These are phyloP conservation scores for Azorinus chamasolen DNA, from an alignment of 2,888 invertebrate species.

Conservation along the genomic window DNA sequence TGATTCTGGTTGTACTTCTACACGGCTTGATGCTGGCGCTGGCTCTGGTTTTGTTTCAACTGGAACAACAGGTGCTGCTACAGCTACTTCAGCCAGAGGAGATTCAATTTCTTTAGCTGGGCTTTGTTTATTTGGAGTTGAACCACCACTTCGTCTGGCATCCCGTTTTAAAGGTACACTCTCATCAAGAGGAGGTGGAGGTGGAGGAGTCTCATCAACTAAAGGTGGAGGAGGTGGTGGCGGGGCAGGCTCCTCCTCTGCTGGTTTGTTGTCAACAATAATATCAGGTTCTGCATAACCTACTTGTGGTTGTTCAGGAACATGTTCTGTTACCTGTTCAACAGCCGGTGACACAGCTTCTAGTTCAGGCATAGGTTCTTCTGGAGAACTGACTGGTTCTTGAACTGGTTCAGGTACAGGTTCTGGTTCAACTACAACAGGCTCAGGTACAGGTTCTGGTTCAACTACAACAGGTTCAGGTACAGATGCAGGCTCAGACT, in stretches of 20 bases:
- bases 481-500: not conserved
- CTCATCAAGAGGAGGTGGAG: conserved; percentile 66
- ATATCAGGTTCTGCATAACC: conserved; percentile 58
- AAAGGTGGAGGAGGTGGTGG: conserved; percentile 55
- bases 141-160: conserved; percentile 53
- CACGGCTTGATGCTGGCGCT: not conserved
- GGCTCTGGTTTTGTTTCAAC: conserved; percentile 34
- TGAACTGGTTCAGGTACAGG: conserved; percentile 17
- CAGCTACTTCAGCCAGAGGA: conserved; percentile 38
- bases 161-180: conserved; percentile 58
- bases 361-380: conserved; percentile 14
- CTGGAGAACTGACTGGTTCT: conserved; percentile 13
- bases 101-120: conserved; percentile 47
- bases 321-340: conserved; percentile 3
- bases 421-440: conserved; percentile 5
- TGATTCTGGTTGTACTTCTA: not conserved
- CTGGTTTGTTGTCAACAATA: conserved; percentile 58
- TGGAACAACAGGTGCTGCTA: conserved; percentile 28
- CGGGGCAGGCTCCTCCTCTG: conserved; percentile 46
- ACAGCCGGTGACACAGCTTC: conserved; percentile 15
- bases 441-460: conserved; percentile 12
- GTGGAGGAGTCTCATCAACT: conserved; percentile 60
- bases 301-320: conserved; percentile 24
- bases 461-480: conserved; percentile 19
- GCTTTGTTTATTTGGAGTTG: conserved; percentile 59